Evolutionary conservation across 2,113 vertebrate genomes (phyloP).

Genomic region (Psilopsiagon aymara): DNA sequence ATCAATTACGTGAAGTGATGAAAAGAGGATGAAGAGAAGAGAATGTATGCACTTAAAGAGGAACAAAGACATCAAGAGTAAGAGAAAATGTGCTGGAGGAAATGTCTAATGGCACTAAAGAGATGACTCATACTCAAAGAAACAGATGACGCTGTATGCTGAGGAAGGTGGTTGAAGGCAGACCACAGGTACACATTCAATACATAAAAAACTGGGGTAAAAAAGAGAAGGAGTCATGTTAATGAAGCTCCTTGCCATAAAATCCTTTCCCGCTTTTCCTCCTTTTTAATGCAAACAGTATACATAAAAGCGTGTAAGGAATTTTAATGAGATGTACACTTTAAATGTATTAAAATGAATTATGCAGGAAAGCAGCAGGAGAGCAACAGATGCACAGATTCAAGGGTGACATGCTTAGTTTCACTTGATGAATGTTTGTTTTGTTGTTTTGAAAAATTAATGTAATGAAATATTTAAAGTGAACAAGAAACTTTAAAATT

Average conservation of each 20-base stretch:
- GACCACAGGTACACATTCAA: background rate
- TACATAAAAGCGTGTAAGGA: constrained; percentile 47
- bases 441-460: constrained; percentile 82
- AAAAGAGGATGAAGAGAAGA: background rate
- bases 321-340: constrained; percentile 71
- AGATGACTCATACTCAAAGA: background rate
- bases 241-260: background rate
- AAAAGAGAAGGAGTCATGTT: background rate
- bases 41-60: background rate
- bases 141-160: background rate
- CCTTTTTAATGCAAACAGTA: constrained; percentile 48
- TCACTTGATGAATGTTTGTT: constrained; percentile 84
- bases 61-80: background rate
- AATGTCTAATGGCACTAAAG: background rate
- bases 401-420: constrained; percentile 80
- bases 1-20: background rate
- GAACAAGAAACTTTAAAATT: constrained; percentile 74
- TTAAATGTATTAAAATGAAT: constrained; percentile 80
- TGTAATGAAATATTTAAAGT: constrained; percentile 81
- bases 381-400: constrained; percentile 77
- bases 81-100: background rate
- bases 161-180: background rate
- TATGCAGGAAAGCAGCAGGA: constrained; percentile 77
- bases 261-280: background rate
- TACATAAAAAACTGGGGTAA: background rate